Conservation (phyloP, 2,888 invertebrate species). For the Trisateles emortualis region DNA sequence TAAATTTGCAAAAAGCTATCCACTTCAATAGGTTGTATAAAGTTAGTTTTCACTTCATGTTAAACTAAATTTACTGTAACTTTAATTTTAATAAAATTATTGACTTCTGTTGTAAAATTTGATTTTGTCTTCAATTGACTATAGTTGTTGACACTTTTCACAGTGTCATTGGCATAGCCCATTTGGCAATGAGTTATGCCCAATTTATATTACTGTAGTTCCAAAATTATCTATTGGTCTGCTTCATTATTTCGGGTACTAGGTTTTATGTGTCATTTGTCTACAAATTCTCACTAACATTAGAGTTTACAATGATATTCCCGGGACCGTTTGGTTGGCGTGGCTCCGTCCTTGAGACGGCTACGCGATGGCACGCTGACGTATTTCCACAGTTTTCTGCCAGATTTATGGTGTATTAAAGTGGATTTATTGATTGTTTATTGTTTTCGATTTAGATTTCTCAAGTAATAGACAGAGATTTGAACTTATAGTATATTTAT, state of each 20-base stretch:
- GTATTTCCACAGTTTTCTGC: constrained; percentile 53
- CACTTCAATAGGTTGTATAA: too few relatives aligned
- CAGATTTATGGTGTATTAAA: constrained; percentile 66
- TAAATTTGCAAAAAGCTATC: too few relatives aligned
- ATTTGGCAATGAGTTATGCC: constrained; percentile 27
- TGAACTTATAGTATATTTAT: constrained; percentile 38
- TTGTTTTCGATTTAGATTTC: constrained; percentile 59
- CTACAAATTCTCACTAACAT: constrained; percentile 1
- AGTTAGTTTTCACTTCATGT: too few relatives aligned
- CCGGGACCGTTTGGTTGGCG: constrained; percentile 29
- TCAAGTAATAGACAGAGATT: constrained; percentile 48
- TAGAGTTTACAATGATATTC: constrained; percentile 25
- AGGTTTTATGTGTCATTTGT: background rate
- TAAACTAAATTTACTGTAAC: background rate
- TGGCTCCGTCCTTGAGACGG: constrained; percentile 46
- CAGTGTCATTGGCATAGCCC: constrained; percentile 18
- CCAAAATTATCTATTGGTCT: constrained; percentile 21
- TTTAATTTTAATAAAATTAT: background rate
- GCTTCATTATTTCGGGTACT: constrained; percentile 13
- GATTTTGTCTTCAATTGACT: constrained; percentile 16
- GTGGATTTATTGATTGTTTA: constrained; percentile 68
- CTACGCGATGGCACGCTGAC: constrained; percentile 42
- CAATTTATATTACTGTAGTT: constrained; percentile 24
- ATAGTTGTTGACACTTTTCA: constrained; percentile 14
- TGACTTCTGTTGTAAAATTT: constrained; percentile 4